Conservation (phyloP, 2,888 invertebrate species). For the Anorthoa munda region DNA sequence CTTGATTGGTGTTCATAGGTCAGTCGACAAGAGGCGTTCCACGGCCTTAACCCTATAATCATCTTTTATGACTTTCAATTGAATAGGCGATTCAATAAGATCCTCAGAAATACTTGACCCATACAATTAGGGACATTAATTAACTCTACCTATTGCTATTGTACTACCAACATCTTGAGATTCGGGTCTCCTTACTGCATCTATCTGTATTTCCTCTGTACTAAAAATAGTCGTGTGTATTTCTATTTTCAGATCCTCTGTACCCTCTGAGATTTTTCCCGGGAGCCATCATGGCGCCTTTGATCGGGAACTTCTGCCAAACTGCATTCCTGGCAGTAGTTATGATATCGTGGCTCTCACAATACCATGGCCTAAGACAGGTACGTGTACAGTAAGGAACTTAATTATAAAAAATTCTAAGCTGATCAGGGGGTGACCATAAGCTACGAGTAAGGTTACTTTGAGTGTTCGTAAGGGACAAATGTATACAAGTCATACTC, state of each 20-base stretch:
- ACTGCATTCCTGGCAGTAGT: conserved; percentile 96
- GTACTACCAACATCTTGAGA: not conserved
- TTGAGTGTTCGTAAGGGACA: no score
- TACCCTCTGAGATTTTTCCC: conserved; percentile 97
- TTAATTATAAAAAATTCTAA: no score
- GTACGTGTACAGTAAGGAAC: conserved; percentile 81
- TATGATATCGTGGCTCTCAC: conserved; percentile 98
- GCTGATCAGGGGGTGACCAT: no score
- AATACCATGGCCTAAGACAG: conserved; percentile 98
- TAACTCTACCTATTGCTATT: not conserved
- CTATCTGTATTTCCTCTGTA: not conserved
- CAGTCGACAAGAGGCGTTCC: no score
- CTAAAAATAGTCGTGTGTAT: not conserved
- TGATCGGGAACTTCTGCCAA: conserved; percentile 97
- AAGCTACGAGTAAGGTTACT: no score
- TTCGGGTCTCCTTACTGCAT: not conserved
- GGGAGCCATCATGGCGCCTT: conserved; percentile 97
- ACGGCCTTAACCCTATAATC: not conserved
- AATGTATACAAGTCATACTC: no score
- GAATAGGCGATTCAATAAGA: not conserved
- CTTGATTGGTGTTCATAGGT: not conserved
- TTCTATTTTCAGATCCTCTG: conserved; percentile 94
- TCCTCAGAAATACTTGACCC: not conserved
- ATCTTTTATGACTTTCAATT: not conserved
- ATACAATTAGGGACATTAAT: conserved; percentile 26